Evolutionary conservation across 2,888 invertebrate species (phyloP), one percentile per base, ranked within the genome.

Genomic region (Standfussiana lucernea): DNA sequence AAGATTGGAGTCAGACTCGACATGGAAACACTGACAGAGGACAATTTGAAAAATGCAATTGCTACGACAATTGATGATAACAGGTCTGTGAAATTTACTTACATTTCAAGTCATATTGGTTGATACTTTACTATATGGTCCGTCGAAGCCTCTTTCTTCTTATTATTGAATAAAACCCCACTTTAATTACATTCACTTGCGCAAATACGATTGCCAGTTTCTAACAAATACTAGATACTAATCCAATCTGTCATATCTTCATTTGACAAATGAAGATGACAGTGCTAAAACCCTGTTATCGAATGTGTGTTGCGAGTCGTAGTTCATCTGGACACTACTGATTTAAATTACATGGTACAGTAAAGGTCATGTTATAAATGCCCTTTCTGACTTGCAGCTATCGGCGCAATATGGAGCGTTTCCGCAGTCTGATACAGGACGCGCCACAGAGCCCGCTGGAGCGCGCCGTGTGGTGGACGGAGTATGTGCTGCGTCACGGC

Each of bases 391-490:
- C 15, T 81, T 73, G 2, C 75, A 87, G 83, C 13, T 87, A 87
- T 24, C 79, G 84, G 3, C 69, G 53, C 2, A 87, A 88, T 35
- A 74, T 88, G 1, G 28, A 35, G 61, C 21, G 18, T 75, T 13
- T 32, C 28, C 74, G 84, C 11, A 66, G 65, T 5, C 0, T 83
- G 6, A 77, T 87, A 61, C 56, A 40, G 0, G 89, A 88, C 47
- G 75, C 84, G 59, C 86, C 85, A 2, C 82, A 87, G 82, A 28
- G 65, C 8, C 86, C 92, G 0, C 45, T 92, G 66, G 91, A 93
- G 24, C 93, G 94, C 21, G 95, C 95, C 0, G 87, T 96, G 24
- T 96, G 95, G 95, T 96, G 76, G 76, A 76, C 81, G n/a, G 47
- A 75, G 85, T 93, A 97, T 84, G 93, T 96, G 7, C 82, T 96